These are phyloP conservation scores for Coelopa frigida DNA, from an alignment of 1,140 invertebrate species.

Conservation along the genomic window DNA sequence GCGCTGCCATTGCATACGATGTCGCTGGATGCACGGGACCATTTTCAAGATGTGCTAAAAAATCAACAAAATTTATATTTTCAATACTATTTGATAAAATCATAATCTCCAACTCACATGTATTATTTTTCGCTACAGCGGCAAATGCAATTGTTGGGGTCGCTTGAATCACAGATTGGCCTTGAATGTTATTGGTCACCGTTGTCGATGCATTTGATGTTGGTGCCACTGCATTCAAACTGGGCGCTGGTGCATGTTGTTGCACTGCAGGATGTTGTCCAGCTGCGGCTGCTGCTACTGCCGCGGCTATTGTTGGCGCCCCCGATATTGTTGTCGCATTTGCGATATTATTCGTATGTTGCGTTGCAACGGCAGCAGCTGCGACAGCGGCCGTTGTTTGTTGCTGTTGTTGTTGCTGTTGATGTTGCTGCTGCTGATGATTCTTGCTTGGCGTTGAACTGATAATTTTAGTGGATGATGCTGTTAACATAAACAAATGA, in stretches of 20 bases:
- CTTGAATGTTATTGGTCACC: conserved; percentile 35
- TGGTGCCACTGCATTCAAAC: conserved; percentile 15
- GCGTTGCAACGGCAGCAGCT: conserved; percentile 17
- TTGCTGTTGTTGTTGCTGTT: conserved; percentile 21
- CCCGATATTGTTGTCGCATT: conserved; percentile 10
- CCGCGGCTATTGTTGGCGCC: conserved; percentile 19
- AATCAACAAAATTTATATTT: conserved; percentile 1
- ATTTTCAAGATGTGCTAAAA: conserved; percentile 39
- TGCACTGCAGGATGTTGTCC: conserved; percentile 34
- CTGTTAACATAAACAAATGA: conserved; percentile 14
- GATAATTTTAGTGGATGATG: conserved; percentile 39
- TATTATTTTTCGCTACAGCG: conserved; percentile 43
- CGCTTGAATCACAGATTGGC: conserved; percentile 44
- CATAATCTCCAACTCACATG: conserved; percentile 29
- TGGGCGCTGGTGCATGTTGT: conserved; percentile 35
- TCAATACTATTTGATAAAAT: not conserved
- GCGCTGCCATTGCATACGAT: conserved; percentile 18
- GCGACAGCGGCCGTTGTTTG: conserved; percentile 24
- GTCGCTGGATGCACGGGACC: conserved; percentile 29
- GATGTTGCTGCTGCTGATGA: conserved; percentile 19
- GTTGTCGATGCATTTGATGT: conserved; percentile 11
- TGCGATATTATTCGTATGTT: not conserved
- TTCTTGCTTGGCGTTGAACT: conserved; percentile 45
- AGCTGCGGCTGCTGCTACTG: conserved; percentile 17
- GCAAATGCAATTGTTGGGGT: conserved; percentile 45